Conservation (phyloP, 2,888 invertebrate genomes). For the Lasioglossum calceatum region DNA sequence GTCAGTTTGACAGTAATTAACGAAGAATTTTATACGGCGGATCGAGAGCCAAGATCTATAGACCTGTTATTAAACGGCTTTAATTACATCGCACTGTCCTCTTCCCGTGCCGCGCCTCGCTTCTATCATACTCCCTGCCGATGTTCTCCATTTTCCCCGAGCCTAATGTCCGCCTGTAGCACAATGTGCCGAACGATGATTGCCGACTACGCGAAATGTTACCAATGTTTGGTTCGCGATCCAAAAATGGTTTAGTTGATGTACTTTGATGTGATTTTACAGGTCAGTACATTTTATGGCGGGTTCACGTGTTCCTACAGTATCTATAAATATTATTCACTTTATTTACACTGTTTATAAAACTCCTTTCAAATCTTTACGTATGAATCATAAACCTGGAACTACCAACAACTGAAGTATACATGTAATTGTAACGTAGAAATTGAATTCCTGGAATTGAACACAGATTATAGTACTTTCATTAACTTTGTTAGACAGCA, state of each 20-base stretch:
- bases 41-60: constrained; percentile 66
- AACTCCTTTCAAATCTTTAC: not conserved
- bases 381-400: too few species aligned
- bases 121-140: not conserved
- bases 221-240: too few species aligned
- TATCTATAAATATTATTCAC: not conserved
- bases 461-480: too few species aligned
- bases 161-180: constrained; percentile 14
- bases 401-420: too few species aligned
- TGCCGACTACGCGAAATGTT: not conserved
- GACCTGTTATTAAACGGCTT: constrained; percentile 72
- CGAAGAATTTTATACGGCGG: constrained; percentile 72
- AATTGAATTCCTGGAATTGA: too few species aligned
- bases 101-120: not conserved
- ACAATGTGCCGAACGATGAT: constrained; percentile 11
- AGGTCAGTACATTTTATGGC: not conserved
- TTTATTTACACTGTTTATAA: not conserved
- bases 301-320: not conserved
- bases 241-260: not conserved
- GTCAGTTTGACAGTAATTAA: constrained; percentile 75
- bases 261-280: not conserved
- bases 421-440: too few species aligned
- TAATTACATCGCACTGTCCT: constrained; percentile 69
- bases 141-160: constrained; percentile 11
- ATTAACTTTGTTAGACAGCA: not conserved